Evolutionary conservation across 2,797 vertebrate genomes (phyloP).

Genomic region (Fratercula arctica): DNA sequence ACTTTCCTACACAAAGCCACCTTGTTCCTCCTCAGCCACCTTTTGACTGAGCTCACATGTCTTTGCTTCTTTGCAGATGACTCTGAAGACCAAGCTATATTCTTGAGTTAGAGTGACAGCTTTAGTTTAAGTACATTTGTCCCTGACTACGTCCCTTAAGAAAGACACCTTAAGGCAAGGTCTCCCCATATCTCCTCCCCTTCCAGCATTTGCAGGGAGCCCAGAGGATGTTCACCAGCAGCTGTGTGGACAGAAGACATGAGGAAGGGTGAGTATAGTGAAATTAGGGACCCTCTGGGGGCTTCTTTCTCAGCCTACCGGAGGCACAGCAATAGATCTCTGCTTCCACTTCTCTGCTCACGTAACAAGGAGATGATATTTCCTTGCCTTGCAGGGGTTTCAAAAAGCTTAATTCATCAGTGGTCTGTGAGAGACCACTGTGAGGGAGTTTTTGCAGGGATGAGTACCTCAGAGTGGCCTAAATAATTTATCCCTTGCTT

Average conservation of each 20-base stretch:
- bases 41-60: not conserved
- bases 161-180: not conserved
- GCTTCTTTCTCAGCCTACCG: not conserved
- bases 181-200: not conserved
- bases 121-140: not conserved
- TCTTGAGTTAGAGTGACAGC: not conserved
- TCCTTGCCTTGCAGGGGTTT: not conserved
- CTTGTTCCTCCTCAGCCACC: not conserved
- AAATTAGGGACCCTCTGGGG: not conserved
- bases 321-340: not conserved
- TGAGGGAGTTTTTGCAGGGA: not conserved
- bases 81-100: not conserved
- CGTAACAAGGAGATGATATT: not conserved
- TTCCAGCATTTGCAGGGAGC: not conserved
- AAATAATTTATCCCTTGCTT: conserved; percentile 39
- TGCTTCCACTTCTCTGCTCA: not conserved
- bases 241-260: not conserved
- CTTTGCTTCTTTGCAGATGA: not conserved
- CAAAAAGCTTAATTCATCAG: conserved; percentile 9
- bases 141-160: not conserved
- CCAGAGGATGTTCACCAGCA: not conserved
- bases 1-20: not conserved
- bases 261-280: not conserved
- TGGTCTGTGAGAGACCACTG: not conserved
- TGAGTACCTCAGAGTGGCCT: conserved; percentile 12